phyloP scores from a whole-genome alignment of 2,113 vertebrate species.

The Athene cunicularia region DNA sequence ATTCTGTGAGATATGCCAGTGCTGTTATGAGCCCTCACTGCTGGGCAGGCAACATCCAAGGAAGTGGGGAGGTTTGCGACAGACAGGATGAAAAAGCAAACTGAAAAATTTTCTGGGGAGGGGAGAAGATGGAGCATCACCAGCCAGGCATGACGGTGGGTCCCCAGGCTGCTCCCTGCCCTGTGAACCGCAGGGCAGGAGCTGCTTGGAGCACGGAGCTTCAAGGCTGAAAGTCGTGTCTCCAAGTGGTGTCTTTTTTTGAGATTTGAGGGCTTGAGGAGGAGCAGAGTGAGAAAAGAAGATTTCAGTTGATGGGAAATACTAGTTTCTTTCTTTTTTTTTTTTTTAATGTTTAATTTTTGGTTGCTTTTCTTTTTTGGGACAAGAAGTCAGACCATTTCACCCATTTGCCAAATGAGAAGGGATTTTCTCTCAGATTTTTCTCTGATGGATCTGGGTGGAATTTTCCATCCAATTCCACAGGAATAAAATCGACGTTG shows the following conservation, averaged over 20 bases:
- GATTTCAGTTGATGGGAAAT: background rate
- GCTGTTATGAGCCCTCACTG: background rate
- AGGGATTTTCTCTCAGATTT: background rate
- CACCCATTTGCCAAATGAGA: background rate
- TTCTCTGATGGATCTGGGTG: background rate
- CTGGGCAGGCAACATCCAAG: background rate
- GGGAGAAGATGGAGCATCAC: background rate
- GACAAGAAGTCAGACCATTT: background rate
- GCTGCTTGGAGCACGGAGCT: rapidly evolving
- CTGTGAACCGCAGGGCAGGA: too few relatives aligned
- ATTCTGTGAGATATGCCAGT: background rate
- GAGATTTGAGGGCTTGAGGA: background rate
- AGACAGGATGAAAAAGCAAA: background rate
- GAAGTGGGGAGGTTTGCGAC: background rate
- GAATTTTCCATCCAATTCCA: background rate
- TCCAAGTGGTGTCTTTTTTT: background rate
- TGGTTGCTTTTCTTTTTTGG: background rate
- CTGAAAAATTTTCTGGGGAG: background rate
- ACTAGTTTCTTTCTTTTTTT: background rate
- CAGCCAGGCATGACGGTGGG: rapidly evolving
- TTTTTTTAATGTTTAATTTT: background rate
- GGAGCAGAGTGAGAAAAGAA: background rate
- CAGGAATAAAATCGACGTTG: background rate
- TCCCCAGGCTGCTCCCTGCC: too few relatives aligned
- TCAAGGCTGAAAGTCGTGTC: background rate